Conservation (phyloP, 2,113 vertebrate genomes). For the Pongo pygmaeus region DNA sequence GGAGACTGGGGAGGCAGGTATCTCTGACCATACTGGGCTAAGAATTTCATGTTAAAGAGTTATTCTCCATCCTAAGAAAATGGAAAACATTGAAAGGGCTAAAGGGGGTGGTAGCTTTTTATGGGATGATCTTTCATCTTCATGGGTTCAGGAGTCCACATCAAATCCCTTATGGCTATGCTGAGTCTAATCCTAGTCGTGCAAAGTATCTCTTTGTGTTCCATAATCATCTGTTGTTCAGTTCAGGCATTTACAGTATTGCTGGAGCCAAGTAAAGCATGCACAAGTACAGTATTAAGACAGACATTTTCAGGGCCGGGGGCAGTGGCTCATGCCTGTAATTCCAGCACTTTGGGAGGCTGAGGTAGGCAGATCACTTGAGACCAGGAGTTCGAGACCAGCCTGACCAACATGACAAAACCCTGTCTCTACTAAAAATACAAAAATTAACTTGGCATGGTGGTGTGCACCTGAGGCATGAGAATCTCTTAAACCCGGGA, state of each 20-base stretch:
- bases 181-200: not conserved
- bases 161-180: not conserved
- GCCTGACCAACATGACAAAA: too few species aligned
- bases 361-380: too few species aligned
- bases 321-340: too few species aligned
- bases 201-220: not conserved
- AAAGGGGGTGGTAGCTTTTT: not conserved
- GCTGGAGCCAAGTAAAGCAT: rapidly evolving
- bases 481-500: too few species aligned
- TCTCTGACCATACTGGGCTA: not conserved
- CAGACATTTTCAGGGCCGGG: too few species aligned
- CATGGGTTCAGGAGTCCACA: not conserved
- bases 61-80: not conserved
- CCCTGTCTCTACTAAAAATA: too few species aligned
- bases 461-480: too few species aligned
- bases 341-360: too few species aligned
- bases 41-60: not conserved
- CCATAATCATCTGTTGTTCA: not conserved
- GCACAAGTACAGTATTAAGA: rapidly evolving
- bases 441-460: too few species aligned
- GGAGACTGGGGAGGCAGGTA: not conserved
- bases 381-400: too few species aligned
- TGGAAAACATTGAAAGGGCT: rapidly evolving
- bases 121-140: not conserved
- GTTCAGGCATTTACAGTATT: too few species aligned